Conservation (phyloP, 2,113 vertebrate genomes). For the Triplophysa tibetana region DNA sequence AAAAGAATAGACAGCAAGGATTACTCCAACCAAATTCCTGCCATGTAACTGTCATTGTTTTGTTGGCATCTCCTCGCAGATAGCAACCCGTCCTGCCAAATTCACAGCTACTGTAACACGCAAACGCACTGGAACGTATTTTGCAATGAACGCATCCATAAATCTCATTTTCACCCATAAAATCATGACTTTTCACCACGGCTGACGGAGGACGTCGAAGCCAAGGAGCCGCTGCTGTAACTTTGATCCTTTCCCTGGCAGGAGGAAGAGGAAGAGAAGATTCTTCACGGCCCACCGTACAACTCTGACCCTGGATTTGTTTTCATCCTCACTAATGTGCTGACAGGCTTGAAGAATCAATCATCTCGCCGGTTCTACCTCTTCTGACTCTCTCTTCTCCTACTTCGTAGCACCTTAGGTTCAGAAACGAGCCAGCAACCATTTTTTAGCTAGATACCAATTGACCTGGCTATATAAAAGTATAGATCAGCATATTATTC, state of each 20-base stretch:
- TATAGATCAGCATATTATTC: too few relatives aligned
- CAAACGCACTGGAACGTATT: slow-evolving; percentile 29
- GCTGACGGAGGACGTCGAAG: slow-evolving; percentile 55
- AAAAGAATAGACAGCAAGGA: not conserved
- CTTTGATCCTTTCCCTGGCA: slow-evolving; percentile 77
- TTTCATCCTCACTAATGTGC: slow-evolving; percentile 78
- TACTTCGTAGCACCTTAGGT: too few relatives aligned
- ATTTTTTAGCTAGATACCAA: too few relatives aligned
- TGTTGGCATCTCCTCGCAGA: slow-evolving; percentile 11
- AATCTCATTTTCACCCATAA: slow-evolving; percentile 42
- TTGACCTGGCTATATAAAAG: too few relatives aligned
- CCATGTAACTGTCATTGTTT: slow-evolving; percentile 56
- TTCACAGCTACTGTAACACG: slow-evolving; percentile 19
- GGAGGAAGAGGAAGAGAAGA: slow-evolving; percentile 74
- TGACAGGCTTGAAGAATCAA: slow-evolving; percentile 78
- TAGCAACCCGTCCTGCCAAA: not conserved
- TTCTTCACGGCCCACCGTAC: slow-evolving; percentile 75
- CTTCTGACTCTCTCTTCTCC: slow-evolving; percentile 49
- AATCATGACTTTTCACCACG: slow-evolving; percentile 49
- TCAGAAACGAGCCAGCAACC: too few relatives aligned
- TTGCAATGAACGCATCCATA: slow-evolving; percentile 11
- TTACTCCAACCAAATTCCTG: slow-evolving; percentile 13
- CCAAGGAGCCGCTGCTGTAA: slow-evolving; percentile 52
- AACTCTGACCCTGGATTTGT: slow-evolving; percentile 65
- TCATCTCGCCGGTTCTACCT: slow-evolving; percentile 61